These are phyloP conservation scores for Rhorus exstirpatorius DNA, from an alignment of 2,888 invertebrate genomes.

Conservation along the genomic window DNA sequence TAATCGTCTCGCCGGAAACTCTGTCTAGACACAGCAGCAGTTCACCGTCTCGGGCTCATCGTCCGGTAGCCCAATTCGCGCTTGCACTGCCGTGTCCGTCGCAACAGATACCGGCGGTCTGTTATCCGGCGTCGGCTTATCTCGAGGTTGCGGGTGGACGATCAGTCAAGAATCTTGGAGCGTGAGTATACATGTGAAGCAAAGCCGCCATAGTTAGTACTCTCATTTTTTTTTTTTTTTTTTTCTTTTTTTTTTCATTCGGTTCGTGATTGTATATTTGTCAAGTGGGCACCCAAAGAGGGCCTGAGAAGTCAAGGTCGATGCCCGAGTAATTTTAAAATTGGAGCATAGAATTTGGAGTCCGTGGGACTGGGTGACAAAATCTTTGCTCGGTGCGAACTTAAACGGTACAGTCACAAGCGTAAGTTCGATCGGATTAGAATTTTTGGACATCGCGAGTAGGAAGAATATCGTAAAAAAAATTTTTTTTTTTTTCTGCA, in stretches of 20 bases:
- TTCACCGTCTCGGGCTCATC: slow-evolving; percentile 87
- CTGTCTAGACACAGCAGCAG: slow-evolving; percentile 90
- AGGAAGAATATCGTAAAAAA: no score
- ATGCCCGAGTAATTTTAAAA: slow-evolving; percentile 9
- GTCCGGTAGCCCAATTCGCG: slow-evolving; percentile 80
- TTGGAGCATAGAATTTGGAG: no score
- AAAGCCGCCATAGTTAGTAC: no score
- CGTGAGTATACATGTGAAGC: slow-evolving; percentile 88
- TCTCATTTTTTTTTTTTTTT: background rate
- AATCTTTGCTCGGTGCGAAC: no score
- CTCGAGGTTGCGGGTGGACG: slow-evolving; percentile 86
- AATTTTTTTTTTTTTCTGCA: no score
- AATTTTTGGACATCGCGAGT: no score
- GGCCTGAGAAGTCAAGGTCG: slow-evolving; percentile 35
- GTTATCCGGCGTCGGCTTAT: slow-evolving; percentile 88
- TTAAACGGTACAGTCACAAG: no score
- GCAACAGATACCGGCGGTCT: slow-evolving; percentile 88
- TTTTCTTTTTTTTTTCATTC: background rate
- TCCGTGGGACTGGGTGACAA: no score
- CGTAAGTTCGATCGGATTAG: no score
- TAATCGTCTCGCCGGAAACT: slow-evolving; percentile 92
- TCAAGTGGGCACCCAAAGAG: no score
- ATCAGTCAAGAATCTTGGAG: slow-evolving; percentile 89
- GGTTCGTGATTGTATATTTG: no score
- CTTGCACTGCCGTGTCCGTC: slow-evolving; percentile 87